phyloP scores from a whole-genome alignment of 1,140 invertebrate species.

The Dreissena rostriformis region DNA sequence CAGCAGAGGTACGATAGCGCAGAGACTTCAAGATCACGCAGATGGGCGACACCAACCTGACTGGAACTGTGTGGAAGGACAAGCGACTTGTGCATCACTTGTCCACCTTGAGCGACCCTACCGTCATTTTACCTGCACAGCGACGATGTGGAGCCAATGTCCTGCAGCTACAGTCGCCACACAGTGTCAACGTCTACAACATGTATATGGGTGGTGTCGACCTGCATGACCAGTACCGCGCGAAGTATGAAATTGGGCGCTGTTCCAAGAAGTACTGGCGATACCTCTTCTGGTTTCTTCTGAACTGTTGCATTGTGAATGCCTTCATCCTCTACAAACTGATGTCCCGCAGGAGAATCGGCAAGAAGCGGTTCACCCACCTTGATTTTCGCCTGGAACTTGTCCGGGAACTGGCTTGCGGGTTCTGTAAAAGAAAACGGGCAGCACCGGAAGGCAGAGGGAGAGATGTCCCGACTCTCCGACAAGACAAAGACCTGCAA shows the following conservation, averaged over 20 bases:
- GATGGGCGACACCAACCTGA: background rate
- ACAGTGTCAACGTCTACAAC: constrained; percentile 15
- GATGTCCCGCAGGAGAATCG: too few relatives aligned
- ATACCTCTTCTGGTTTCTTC: too few relatives aligned
- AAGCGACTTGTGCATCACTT: constrained; percentile 45
- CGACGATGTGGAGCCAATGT: background rate
- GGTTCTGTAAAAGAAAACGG: too few relatives aligned
- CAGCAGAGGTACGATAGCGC: background rate
- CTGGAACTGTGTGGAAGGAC: constrained; percentile 45
- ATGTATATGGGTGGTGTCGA: constrained; percentile 24
- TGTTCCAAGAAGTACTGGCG: background rate
- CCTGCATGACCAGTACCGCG: background rate
- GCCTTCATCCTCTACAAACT: too few relatives aligned
- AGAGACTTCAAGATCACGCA: background rate
- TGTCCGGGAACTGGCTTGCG: too few relatives aligned
- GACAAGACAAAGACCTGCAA: too few relatives aligned
- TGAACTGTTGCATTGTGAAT: too few relatives aligned
- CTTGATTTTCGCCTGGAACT: too few relatives aligned
- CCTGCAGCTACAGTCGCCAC: background rate
- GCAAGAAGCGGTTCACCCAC: too few relatives aligned
- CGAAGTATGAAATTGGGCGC: background rate
- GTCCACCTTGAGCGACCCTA: too few relatives aligned
- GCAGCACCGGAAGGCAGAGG: too few relatives aligned
- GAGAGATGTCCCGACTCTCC: too few relatives aligned
- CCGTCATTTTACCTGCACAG: background rate